Evolutionary conservation across 1,140 invertebrate species (phyloP), one percentile per base, ranked within the genome.

Genomic region (Microplitis mediator): DNA sequence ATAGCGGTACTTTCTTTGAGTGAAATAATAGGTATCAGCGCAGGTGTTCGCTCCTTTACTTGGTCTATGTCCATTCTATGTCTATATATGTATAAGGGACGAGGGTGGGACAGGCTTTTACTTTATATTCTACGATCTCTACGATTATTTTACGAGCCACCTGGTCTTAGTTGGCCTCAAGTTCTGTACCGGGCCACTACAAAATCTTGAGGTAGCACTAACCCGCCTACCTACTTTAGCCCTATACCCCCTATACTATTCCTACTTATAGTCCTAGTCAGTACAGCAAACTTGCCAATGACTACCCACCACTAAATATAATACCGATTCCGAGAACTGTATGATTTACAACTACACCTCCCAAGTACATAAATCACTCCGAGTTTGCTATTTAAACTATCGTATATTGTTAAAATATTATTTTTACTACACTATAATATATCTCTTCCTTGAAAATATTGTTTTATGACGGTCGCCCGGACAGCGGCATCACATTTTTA

Each of bases 91-190:
- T 45, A 6, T 23, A 72, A 77, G 69, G 66, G 69, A 51, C 74
- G 70, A 76, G 77, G 76, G 76, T 78, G 75, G 75, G 61, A 45
- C 39, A 45, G 39, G 39, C 39, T 45, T 45, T 45, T 45, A 45
- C 39, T 45, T 45, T 5, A 45, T 11, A 45, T 45, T 45, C 39
- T 9, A 45, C 39, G 39, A 45, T 45, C 77, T 76, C 76, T 73
- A 80, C 78, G 78, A 81, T 79, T 76, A 78, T 81, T 81, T 81
- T 78, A 78, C 78, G 78, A 78, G 78, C 77, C 80, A 81, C 77
- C 80, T 81, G 80, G 78, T 78, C 56, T 64, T 50, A 31, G 11
- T 45, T n/a, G 35, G 62, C 62, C 23, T 45, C 11, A 45, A 45
- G 39, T 45, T 11, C 39, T 45, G 39, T 45, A 45, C 39, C 39